Evolutionary conservation across 2,888 invertebrate genomes (phyloP), one percentile per base, ranked within the genome.

Genomic region (Ormyrus labotus): DNA sequence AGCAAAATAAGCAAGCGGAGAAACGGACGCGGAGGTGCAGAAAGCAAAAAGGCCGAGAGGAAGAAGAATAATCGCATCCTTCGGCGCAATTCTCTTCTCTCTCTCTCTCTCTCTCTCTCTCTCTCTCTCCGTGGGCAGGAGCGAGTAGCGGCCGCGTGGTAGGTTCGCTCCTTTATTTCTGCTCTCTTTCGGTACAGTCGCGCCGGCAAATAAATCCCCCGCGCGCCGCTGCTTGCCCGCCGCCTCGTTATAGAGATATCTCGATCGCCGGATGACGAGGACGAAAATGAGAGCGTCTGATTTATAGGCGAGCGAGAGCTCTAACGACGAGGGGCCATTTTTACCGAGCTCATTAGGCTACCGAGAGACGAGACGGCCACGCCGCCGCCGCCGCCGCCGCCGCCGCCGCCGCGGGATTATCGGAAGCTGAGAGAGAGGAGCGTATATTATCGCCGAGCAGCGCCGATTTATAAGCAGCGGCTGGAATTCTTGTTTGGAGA

Each of bases 121-220:
- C 34, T 34, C 34, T 34, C 76, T 67, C 65, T 58, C 81, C 83
- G 83, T 83, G 75, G 83, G 83, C 83, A 82, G 81, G 77, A 78
- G 83, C 81, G 82, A 81, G 75, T 65, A 81, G 83, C 79, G 75
- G 80, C 80, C 76, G 70, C 58, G 81, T 80, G 82, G 82, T 80
- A 81, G 79, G 83, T 83, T 68, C 34, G 47, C 71, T 83, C 81
- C 74, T 83, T 83, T 83, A 83, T 83, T 83, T 83, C 34, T 34
- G 3, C 34, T 34, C 79, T 77, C 77, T 81, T 81, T 51, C 79
- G 72, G 83, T 83, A 83, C 83, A 83, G 82, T 83, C 83, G 48
- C 34, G 5, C 13, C 60, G 75, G 58, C 64, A 77, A 77, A 70
- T 70, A 77, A 77, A 70, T 65, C 9, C 77, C 10, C 51, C 45